Base-by-base conservation (phyloP, 2,113 vertebrate species). In the Tetrax tetrax region DNA sequence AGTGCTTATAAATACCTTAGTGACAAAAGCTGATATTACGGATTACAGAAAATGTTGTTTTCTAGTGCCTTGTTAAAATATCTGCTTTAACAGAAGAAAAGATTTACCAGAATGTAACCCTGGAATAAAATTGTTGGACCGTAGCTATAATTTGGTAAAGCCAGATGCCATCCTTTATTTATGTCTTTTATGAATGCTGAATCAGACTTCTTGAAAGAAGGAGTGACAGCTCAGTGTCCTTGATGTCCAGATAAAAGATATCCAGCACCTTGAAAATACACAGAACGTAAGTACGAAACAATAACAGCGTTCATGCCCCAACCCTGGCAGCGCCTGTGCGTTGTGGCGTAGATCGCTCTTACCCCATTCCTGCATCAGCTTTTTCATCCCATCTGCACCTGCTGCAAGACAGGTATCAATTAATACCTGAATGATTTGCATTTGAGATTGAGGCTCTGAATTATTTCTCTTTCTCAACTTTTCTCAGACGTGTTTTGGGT, bases 241-340 rank as follows among this genome's bases (percentile, higher is more conserved):
- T 6, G 1, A 7, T 45, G 33, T 72, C 61, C 54, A 63, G 3
- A 28, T 56, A 60, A 81, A 95, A 53, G 29, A 25, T 37, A 54
- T 10, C 23, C 48, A 71, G 15, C 43, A 29, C 19, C 74, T 38
- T 75, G 43, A 81, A 81, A 87, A 77, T 27, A 10, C 19, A 6
- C 15, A 59, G 59, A 70, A 77, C 14, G 61, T 48, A 23, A 38
- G 6, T 33, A 33, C 18, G 24, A 66, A 78, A 33, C 23, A 74
- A 24, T 57, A 68, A 25, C 23, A 71, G 21, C 7, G 8, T 56
- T 92, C 93, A 50, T 79, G n/a, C 28, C n/a, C 14, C 7, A 25
- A 25, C 10, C 24, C 27, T 41, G n/a, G n/a, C 57, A 71, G 11
- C 1, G 0, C 38, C 24, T 61, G 2, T 31, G 27, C 21, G 1